phyloP scores from a whole-genome alignment of 2,888 invertebrate genomes.

The Erebia epiphron region DNA sequence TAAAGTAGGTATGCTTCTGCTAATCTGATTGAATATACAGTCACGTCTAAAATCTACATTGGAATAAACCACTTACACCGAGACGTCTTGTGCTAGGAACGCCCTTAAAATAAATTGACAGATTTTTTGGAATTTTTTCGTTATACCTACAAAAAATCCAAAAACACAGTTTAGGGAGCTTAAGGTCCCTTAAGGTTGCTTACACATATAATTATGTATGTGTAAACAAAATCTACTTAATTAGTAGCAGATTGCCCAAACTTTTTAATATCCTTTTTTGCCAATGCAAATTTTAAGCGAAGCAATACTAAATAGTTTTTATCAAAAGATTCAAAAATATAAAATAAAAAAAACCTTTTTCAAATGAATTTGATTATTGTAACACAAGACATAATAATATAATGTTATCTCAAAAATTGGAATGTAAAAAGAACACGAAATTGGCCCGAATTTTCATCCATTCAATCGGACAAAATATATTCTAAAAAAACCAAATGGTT shows the following conservation, averaged over 20 bases:
- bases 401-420: conserved; percentile 3
- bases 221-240: not conserved
- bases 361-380: not conserved
- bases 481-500: conserved; percentile 18
- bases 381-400: no score
- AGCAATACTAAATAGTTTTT: not conserved
- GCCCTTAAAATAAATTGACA: no score
- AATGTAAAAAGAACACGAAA: conserved; percentile 25
- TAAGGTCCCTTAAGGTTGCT: no score
- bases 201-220: no score
- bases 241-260: not conserved
- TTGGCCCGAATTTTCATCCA: conserved; percentile 8
- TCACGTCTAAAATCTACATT: no score
- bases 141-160: no score
- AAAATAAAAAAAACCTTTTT: not conserved
- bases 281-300: not conserved
- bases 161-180: no score
- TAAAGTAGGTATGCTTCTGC: no score
- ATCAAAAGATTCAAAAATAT: not conserved
- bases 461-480: conserved; percentile 26
- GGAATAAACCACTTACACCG: no score
- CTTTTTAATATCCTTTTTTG: not conserved
- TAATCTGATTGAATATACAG: no score
- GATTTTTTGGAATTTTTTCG: no score
- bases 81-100: no score